Evolutionary conservation across 53 echinoderm and acorn worm species (phyloP).

Genomic region (Astropecten irregularis): DNA sequence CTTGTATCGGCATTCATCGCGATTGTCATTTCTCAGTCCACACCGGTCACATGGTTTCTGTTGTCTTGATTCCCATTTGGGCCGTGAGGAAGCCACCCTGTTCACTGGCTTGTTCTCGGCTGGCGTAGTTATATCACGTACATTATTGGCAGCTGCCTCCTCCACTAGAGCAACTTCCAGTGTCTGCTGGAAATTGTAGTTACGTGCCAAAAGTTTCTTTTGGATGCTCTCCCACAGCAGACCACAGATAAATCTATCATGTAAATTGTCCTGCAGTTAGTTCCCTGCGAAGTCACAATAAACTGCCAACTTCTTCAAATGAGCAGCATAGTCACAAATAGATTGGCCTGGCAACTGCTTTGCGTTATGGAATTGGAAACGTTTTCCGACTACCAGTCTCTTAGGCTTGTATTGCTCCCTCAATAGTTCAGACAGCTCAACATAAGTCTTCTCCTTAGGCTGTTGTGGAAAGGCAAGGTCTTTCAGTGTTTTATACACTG

Average conservation of each 20-base stretch:
- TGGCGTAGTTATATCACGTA: no score
- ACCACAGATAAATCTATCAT: no score
- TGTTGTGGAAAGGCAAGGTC: constrained; percentile 1
- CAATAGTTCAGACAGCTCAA: no score
- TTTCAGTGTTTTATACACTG: constrained; percentile 14
- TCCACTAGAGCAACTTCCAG: not conserved
- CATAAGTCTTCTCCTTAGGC: no score
- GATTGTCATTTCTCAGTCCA: not conserved
- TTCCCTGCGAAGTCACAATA: no score
- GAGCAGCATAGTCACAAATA: not conserved
- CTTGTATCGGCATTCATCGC: no score
- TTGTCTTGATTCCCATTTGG: not conserved
- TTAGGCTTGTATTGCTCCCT: not conserved
- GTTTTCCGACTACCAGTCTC: not conserved
- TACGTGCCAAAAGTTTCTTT: not conserved
- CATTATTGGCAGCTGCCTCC: no score
- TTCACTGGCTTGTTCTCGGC: no score
- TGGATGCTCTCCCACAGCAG: constrained; percentile 1
- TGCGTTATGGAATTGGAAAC: no score
- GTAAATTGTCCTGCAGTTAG: not conserved
- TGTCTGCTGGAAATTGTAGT: constrained; percentile 8
- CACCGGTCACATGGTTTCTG: not conserved
- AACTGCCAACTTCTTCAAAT: no score
- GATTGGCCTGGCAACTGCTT: no score
- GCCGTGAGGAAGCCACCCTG: not conserved